Conservation (phyloP, 2,888 invertebrate species). For the Allophyes oxyacanthae region DNA sequence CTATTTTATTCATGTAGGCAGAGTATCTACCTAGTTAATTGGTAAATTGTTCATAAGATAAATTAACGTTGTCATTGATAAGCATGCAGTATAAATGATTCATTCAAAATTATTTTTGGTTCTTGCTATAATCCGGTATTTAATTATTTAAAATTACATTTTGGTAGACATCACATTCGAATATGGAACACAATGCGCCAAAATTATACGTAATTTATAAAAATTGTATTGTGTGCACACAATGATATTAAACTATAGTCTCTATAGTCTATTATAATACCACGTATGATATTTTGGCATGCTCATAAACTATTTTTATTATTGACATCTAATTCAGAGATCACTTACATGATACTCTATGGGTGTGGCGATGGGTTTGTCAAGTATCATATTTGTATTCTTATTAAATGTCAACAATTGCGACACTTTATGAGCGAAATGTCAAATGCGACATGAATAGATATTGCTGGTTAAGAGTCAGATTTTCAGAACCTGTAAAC, state of each 20-base stretch:
- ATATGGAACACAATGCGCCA: conserved; percentile 13
- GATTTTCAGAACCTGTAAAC: not conserved
- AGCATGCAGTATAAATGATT: too few relatives aligned
- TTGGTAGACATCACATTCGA: too few relatives aligned
- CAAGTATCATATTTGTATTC: conserved; percentile 35
- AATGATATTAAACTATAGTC: too few relatives aligned
- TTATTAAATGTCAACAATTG: conserved; percentile 41
- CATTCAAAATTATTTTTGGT: too few relatives aligned
- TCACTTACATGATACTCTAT: conserved; percentile 21
- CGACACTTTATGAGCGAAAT: conserved; percentile 36
- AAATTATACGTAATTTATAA: conserved; percentile 33
- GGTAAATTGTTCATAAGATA: too few relatives aligned
- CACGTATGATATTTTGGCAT: conserved; percentile 23
- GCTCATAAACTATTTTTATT: conserved; percentile 24
- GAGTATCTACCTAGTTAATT: too few relatives aligned
- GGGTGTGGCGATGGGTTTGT: conserved; percentile 37
- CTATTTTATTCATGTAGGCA: too few relatives aligned
- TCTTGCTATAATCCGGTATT: too few relatives aligned
- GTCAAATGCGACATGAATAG: conserved; percentile 22
- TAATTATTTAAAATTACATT: too few relatives aligned
- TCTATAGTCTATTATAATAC: conserved; percentile 23
- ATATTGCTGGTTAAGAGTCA: conserved; percentile 9
- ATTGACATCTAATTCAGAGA: conserved; percentile 8
- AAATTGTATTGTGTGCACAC: conserved; percentile 28
- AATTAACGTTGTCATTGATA: too few relatives aligned